Evolutionary conservation across 2,888 invertebrate genomes (phyloP).

Genomic region (Fissipunctia ypsillon): DNA sequence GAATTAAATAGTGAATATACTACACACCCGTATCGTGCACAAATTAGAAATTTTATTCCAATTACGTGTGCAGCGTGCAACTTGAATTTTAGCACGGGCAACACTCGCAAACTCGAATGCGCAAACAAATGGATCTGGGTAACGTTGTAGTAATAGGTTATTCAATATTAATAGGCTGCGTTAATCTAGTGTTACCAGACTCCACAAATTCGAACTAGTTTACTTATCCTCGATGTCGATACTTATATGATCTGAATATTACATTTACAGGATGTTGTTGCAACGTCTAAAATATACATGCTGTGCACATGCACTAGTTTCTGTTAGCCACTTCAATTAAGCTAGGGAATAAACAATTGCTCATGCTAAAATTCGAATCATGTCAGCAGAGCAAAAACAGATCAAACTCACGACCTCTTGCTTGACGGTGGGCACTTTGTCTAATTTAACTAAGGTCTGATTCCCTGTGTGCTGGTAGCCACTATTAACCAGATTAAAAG

Average conservation of each 20-base stretch:
- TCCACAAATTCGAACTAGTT: no score
- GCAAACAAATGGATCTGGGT: not conserved
- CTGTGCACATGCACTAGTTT: no score
- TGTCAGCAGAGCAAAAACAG: no score
- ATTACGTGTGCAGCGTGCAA: not conserved
- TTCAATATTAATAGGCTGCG: not conserved
- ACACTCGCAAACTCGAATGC: slow-evolving; percentile 2
- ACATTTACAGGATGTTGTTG: no score
- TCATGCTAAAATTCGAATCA: no score
- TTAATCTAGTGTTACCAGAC: no score
- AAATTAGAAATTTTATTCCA: slow-evolving; percentile 8
- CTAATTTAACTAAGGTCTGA: not conserved
- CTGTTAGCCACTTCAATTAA: no score
- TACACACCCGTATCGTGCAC: not conserved
- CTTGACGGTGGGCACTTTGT: no score
- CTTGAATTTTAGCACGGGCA: not conserved
- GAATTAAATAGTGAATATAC: not conserved
- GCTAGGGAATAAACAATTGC: no score
- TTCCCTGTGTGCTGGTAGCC: not conserved
- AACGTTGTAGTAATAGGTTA: not conserved
- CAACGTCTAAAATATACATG: no score
- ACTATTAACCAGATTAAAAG: not conserved
- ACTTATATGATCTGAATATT: no score
- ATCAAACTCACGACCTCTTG: no score
- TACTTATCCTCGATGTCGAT: not conserved